Evolutionary conservation across 2,888 invertebrate species (phyloP).

Genomic region (Drosophila anomalata): DNA sequence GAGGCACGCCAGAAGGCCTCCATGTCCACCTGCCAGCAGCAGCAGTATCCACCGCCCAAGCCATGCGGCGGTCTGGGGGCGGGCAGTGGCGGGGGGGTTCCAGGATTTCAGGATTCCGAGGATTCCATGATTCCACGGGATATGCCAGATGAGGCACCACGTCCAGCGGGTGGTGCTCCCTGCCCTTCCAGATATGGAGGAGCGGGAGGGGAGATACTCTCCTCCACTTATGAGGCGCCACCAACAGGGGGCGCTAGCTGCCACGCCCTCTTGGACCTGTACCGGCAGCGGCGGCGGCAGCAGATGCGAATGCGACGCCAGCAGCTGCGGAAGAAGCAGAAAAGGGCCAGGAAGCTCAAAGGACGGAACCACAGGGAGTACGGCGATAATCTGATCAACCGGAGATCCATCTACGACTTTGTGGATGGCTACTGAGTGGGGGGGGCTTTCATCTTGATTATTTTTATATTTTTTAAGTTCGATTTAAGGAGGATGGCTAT

Average conservation of each 20-base stretch:
- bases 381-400: no score
- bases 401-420: no score
- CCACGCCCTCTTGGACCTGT: constrained; percentile 5
- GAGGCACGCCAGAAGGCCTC: constrained; percentile 86
- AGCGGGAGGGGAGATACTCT: not conserved
- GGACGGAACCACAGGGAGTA: not conserved
- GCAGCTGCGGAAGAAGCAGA: constrained; percentile 1
- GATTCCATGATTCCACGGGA: not conserved
- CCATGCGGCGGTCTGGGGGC: not conserved
- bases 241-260: constrained; percentile 18
- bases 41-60: not conserved
- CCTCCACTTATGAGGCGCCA: not conserved
- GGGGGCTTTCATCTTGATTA: no score
- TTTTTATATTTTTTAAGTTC: no score
- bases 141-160: not conserved
- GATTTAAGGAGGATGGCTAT: no score
- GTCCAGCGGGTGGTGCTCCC: no score
- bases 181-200: no score
- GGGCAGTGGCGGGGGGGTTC: no score
- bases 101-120: no score
- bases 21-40: not conserved
- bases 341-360: not conserved
- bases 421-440: no score
- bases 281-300: constrained; percentile 25
- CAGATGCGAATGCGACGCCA: constrained; percentile 2